Evolutionary conservation across 2,797 vertebrate genomes (phyloP), one percentile per base, ranked within the genome.

Genomic region (Silurus lanzhouensis): DNA sequence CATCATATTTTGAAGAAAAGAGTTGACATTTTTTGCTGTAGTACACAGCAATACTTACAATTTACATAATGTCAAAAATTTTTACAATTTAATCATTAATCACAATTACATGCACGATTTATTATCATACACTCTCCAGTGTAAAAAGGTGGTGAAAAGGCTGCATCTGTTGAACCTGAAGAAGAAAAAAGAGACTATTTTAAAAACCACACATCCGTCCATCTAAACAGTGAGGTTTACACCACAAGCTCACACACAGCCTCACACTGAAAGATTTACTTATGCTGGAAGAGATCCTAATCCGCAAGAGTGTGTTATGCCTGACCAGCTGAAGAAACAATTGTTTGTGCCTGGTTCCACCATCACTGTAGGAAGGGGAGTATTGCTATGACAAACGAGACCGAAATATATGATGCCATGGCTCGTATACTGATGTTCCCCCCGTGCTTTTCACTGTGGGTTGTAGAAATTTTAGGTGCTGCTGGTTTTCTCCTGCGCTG

Each of bases 361-460:
- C 74, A 85, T 81, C 60, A 76, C 81, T 79, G 15, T 61, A 71
- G 79, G 82, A 86, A 61, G 60, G 25, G 5, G 67, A 25, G 63
- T 58, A 72, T 78, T 85, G 78, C 75, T 83, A 84, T 82, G 64
- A 27, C 17, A 84, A 89, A 81, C 27, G 44, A 83, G 58, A 83
- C 3, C 27, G 63, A 84, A 88, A 71, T 81, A 81, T 55, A 81
- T 25, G 66, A 55, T 72, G 70, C 83, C 79, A 71, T 48, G 80
- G 76, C 67, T 64, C 12, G 2, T 74, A 85, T 81, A 63, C 77
- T 85, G 77, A 81, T 87, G 86, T 83, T 70, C 77, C 74, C 84
- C 63, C 71, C 64, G 76, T 7, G 31, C 52, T 78, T 84, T 84
- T 87, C n/a, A 13, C 85, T 72, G 64, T 83, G 85, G 83, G 8